Base-by-base conservation (phyloP, 53 echinoderm and acorn worm genomes). In the Antedon mediterranea region DNA sequence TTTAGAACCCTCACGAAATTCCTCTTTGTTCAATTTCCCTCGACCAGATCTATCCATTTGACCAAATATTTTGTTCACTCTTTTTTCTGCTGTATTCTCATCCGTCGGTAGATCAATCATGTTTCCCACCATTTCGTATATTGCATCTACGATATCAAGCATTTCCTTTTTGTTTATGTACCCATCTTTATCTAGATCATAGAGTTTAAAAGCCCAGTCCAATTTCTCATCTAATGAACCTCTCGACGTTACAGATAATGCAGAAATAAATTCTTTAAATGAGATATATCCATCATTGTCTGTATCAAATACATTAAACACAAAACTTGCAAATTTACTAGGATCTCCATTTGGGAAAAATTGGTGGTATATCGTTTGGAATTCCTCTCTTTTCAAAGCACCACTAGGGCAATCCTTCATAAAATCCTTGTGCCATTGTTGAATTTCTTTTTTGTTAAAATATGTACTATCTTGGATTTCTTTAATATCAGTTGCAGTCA, bases 391-490 rank as follows among this genome's bases (percentile, higher is more conserved):
- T 42, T 88, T 81, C 34, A 97, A 83, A 57, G 98, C 92, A 76
- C 98, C 98, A 71, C 98, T 92, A 30, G 98, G 98, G 71, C 98
- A 97, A 43, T 97, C 98, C 83, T 97, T 97, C 98, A 97, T 97
- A 84, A 97, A 97, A 78, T 97, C 98, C 86, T 88, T 84, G 82
- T 97, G 90, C 98, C 98, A n/a, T n/a, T n/a, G n/a, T n/a, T n/a
- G n/a, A n/a, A n/a, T n/a, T n/a, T n/a, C n/a, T n/a, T n/a, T n/a
- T n/a, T n/a, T n/a, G n/a, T 93, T 76, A 93, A 90, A 93, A 73
- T 93, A 93, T 20, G 93, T 93, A 76, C 88, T 84, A 32, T 90
- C 84, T 71, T 90, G 93, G 32, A 93, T 84, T 72, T 86, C 93
- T 76, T 83, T 88, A 43, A 93, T 88, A 80, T 93, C 93, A 27